These are phyloP conservation scores for Orcinus orca DNA, from an alignment of 2,113 vertebrate species.

Conservation along the genomic window DNA sequence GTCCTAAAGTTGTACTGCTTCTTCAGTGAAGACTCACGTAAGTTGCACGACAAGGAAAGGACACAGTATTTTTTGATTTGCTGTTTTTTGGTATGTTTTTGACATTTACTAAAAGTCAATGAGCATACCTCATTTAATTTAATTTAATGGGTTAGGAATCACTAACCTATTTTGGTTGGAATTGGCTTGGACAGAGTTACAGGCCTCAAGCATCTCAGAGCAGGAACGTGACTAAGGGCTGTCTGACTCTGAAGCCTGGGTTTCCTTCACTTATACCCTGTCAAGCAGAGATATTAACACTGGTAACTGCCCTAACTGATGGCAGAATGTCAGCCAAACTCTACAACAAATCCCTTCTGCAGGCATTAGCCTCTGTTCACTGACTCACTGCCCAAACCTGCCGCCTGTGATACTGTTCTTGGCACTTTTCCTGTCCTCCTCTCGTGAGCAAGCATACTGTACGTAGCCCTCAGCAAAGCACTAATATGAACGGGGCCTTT, in stretches of 20 bases:
- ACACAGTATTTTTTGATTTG: background rate
- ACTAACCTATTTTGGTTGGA: background rate
- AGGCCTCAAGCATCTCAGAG: background rate
- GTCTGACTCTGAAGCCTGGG: background rate
- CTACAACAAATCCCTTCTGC: background rate
- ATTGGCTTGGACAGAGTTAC: background rate
- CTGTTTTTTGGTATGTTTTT: background rate
- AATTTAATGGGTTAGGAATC: background rate
- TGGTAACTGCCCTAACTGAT: background rate
- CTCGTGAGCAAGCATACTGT: background rate
- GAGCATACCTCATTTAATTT: background rate
- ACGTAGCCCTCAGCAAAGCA: background rate
- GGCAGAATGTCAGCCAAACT: background rate
- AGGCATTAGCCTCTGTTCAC: background rate
- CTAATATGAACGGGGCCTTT: fast-evolving
- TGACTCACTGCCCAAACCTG: background rate
- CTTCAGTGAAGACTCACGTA: background rate
- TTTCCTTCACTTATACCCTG: background rate
- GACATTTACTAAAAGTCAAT: background rate
- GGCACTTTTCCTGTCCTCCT: background rate
- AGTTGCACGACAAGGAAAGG: background rate
- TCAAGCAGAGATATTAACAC: background rate
- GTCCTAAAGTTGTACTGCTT: background rate
- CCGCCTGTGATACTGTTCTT: fast-evolving
- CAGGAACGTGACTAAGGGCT: background rate